Evolutionary conservation across 2,888 invertebrate species (phyloP), one percentile per base, ranked within the genome.

Genomic region (Platerodrilus igneus): DNA sequence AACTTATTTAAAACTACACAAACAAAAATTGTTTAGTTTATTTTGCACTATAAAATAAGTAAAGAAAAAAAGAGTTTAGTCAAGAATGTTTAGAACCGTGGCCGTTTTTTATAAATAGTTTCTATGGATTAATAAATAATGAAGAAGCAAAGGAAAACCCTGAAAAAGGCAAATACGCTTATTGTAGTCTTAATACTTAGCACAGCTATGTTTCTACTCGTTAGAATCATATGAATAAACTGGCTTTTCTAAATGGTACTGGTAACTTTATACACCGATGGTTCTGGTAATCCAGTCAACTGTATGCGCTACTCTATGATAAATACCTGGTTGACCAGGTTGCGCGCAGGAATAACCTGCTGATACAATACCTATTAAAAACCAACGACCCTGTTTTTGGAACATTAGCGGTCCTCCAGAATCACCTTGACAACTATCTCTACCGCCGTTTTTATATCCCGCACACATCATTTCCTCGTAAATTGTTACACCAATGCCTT

Each of bases 381-480:
- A 91, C 92, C 92, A 93, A 25, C 91, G 73, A 1, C 89, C 89
- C 4, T 83, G 77, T 54, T 83, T 79, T 63, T 92, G 91, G 48
- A 92, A 70, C 91, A 92, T 93, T 34, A 93, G 68, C 0, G 92
- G 92, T 0, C 93, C 93, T 0, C 92, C 92, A 25, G 85, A 86
- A 68, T 89, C 88, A 1, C 88, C 88, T 72, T 88, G 77, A 46
- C 68, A 70, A 50, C 81, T 81, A 67, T 88, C 88, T 56, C 86
- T 82, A 17, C 91, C 90, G 0, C 92, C 92, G 15, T 83, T 84
- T 33, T 89, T 79, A 66, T 93, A 91, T 2, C 93, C 93, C 0
- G 93, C 92, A 63, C 93, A 93, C 67, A 93, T 80, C 93, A 93
- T 93, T 68, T 93, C 93, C 25, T 91, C 91, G 67, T 92, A 91